These are phyloP conservation scores for Augochlora pura DNA, from an alignment of 1,140 invertebrate species.

Conservation along the genomic window DNA sequence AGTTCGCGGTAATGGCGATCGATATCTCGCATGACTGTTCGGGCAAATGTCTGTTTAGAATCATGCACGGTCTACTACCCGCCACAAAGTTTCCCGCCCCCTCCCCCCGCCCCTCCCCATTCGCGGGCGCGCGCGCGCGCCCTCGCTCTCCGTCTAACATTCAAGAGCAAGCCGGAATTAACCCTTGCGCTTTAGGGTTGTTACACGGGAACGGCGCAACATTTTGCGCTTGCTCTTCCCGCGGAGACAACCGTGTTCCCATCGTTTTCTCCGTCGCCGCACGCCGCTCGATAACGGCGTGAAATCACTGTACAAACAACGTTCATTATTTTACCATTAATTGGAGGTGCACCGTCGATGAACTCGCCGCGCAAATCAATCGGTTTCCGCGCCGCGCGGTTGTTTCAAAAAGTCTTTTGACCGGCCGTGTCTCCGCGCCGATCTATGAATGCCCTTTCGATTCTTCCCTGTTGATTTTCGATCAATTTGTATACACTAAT, in stretches of 20 bases:
- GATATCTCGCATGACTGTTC: constrained; percentile 39
- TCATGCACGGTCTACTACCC: constrained; percentile 10
- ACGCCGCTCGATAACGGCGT: not conserved
- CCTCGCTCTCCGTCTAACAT: not conserved
- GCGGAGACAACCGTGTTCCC: not conserved
- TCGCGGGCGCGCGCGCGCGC: no score
- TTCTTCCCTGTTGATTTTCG: no score
- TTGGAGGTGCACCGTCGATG: constrained; percentile 1
- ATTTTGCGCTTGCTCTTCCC: not conserved
- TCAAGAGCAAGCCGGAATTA: constrained; percentile 16
- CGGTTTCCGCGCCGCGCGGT: not conserved
- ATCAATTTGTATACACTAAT: no score
- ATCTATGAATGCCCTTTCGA: not conserved
- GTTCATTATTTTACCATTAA: constrained; percentile 10
- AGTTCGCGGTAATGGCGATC: constrained; percentile 47
- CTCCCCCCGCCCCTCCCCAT: no score
- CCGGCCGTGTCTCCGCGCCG: not conserved
- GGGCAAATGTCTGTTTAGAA: constrained; percentile 34
- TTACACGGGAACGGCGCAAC: not conserved
- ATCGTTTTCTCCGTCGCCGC: not conserved
- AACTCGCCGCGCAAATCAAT: not conserved
- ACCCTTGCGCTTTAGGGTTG: not conserved
- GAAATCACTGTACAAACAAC: not conserved
- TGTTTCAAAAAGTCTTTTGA: not conserved
- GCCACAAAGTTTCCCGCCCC: constrained; percentile 10